Evolutionary conservation across 2,113 vertebrate species (phyloP), one percentile per base, ranked within the genome.

Genomic region (Amia ocellicauda): DNA sequence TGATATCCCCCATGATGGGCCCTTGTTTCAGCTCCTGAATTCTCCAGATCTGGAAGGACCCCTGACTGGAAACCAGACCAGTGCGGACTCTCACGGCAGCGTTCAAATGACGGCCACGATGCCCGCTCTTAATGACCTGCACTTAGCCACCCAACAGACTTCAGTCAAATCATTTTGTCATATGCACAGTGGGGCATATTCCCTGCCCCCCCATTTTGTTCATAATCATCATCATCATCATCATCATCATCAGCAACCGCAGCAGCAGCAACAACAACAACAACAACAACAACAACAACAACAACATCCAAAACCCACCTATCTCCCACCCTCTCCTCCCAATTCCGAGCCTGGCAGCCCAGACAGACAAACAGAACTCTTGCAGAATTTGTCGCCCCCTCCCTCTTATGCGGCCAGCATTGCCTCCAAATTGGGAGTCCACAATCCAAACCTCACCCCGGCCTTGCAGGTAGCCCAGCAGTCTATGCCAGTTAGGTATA

Each of bases 341-440:
- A 97, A 88, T 75, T 97, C 95, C 2, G 93, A 98, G 73, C 95
- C 96, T 29, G 89, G 94, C 22, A 99, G 96, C 78, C 96, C 96
- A 5, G 93, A 94, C 69, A 86, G 92, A 65, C 88, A 91, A 76
- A 94, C 91, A 76, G 93, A 93, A 75, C 89, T 96, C 73, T 79
- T 93, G 19, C 94, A 94, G 71, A 95, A 94, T 77, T 80, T 95
- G 70, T 93, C 92, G 31, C 94, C 93, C 16, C 96, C 96, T 74
- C 96, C 94, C 0, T 96, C 95, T 0, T 98, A 99, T 0, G 92
- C 94, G 1, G 94, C 93, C 72, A 95, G 92, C 56, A 94, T 98
- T 36, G 93, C 96, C 64, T 98, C 92, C 10, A 99, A 97, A 70
- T 74, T 95, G 83, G 90, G 80, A 0, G 92, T 90, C 74, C 91